Base-by-base conservation (phyloP, 30 jellyfish, hydroid and myxozoan genomes). In the Pelagia noctiluca region DNA sequence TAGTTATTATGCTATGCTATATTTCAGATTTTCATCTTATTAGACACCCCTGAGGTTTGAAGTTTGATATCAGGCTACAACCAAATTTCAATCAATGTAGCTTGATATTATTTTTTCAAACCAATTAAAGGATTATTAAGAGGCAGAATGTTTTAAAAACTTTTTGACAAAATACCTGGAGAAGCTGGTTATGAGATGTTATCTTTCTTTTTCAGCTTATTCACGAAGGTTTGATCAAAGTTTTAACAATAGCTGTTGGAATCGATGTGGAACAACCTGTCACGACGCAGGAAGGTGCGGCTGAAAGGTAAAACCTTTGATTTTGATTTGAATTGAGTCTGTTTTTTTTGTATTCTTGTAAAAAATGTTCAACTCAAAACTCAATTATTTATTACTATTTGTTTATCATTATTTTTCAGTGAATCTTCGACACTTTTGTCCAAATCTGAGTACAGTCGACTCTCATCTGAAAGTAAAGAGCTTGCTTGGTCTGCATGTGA, bases 401-500 rank as follows among this genome's bases (percentile, higher is more conserved):
- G 11, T 53, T 75, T 37, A 18, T n/a, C n/a, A n/a, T n/a, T n/a
- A n/a, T 25, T 25, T 52, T 73, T 7, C 76, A 86, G 97, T 33
- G 82, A 69, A 24, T 49, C 35, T 21, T 54, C 52, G 42, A 67
- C 86, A 13, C 73, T 83, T 35, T 10, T 94, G 16, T 63, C 90
- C 1, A 29, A 87, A 71, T 63, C 95, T 26, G 96, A 88, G 54
- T 83, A 62, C 84, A 77, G 37, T 82, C 67, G 90, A 57, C 87
- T 94, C 33, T 89, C 90, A 18, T 36, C 94, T 0, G 96, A 94
- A 48, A 94, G 96, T 82, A 83, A 87, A 54, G 99, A 94, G 50
- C 82, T 94, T 30, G 47, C 85, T 1, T 94, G 97, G 89, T 83
- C 97, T 35, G 97, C 99, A 0, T 81, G 96, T 71, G 99, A 94